phyloP scores from a whole-genome alignment of 2,797 vertebrate genomes.

The Gorsachius magnificus region DNA sequence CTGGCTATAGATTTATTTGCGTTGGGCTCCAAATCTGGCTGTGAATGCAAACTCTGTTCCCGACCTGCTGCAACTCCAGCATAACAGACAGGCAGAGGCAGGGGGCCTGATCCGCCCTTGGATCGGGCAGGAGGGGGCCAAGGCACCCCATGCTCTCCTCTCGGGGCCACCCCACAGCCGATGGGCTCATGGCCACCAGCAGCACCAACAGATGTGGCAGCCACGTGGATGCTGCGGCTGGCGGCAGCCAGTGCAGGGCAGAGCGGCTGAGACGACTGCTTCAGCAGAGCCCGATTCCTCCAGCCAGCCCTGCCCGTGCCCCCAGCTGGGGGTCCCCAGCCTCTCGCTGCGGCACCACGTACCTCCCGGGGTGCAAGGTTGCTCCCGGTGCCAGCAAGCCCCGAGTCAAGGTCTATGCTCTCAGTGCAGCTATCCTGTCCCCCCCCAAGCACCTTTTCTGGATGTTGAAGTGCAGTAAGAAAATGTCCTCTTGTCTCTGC shows the following conservation, averaged over 20 bases:
- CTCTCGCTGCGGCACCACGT: accelerated
- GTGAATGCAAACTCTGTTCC: constrained; percentile 66
- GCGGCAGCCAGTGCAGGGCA: not conserved
- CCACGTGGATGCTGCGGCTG: not conserved
- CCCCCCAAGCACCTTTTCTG: not conserved
- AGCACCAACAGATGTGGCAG: not conserved
- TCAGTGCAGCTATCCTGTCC: not conserved
- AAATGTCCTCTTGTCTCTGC: not conserved
- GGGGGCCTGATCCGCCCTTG: not conserved
- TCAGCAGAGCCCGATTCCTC: not conserved
- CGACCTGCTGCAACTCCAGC: not conserved
- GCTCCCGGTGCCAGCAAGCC: accelerated
- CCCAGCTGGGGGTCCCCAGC: not conserved
- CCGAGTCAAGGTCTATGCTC: not conserved
- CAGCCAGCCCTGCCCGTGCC: accelerated
- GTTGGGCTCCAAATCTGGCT: not conserved
- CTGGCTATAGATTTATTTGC: constrained; percentile 56
- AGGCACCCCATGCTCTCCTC: not conserved
- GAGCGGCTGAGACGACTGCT: not conserved
- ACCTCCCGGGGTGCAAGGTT: not conserved
- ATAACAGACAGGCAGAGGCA: not conserved
- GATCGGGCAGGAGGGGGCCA: not conserved
- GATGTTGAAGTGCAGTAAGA: not conserved
- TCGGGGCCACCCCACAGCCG: not conserved
- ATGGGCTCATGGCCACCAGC: not conserved